Evolutionary conservation across 1,140 invertebrate genomes (phyloP).

Genomic region (Nephila pilipes): DNA sequence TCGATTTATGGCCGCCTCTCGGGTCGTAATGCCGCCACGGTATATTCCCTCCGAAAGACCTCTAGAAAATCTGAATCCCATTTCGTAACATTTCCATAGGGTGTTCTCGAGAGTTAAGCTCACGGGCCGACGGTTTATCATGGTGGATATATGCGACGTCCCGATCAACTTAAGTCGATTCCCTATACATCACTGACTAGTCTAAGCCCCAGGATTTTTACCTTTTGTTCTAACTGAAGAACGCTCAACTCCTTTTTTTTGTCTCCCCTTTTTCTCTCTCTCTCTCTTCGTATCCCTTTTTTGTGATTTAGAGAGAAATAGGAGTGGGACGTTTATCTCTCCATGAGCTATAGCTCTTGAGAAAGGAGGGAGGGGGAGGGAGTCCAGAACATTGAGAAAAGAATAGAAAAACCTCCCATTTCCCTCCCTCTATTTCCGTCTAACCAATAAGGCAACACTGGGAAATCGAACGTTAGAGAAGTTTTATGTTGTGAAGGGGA

Average conservation of each 20-base stretch:
- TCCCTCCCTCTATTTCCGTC: constrained; percentile 18
- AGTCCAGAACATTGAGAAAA: neutral
- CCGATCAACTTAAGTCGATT: constrained; percentile 53
- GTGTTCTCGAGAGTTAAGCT: constrained; percentile 31
- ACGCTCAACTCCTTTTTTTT: neutral
- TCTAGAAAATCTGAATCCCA: constrained; percentile 38
- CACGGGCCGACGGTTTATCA: constrained; percentile 44
- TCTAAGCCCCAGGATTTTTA: constrained; percentile 44
- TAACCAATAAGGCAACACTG: constrained; percentile 51
- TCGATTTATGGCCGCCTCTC: constrained; percentile 33
- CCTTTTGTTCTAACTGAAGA: constrained; percentile 40
- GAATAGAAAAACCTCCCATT: neutral
- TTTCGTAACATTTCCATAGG: constrained; percentile 67
- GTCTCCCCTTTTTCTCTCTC: neutral
- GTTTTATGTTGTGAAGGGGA: constrained; percentile 1
- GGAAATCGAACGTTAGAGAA: constrained; percentile 42
- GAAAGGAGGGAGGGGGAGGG: neutral
- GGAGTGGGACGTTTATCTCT: constrained; percentile 58
- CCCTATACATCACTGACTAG: constrained; percentile 63
- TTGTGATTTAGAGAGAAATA: constrained; percentile 53
- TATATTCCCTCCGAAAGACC: neutral
- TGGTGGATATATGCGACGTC: constrained; percentile 40
- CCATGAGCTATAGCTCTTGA: constrained; percentile 35
- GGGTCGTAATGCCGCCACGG: constrained; percentile 23
- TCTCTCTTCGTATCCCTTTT: neutral